These are phyloP conservation scores for Myrmophylax atrothorax DNA, from an alignment of 2,113 vertebrate genomes.

Conservation along the genomic window DNA sequence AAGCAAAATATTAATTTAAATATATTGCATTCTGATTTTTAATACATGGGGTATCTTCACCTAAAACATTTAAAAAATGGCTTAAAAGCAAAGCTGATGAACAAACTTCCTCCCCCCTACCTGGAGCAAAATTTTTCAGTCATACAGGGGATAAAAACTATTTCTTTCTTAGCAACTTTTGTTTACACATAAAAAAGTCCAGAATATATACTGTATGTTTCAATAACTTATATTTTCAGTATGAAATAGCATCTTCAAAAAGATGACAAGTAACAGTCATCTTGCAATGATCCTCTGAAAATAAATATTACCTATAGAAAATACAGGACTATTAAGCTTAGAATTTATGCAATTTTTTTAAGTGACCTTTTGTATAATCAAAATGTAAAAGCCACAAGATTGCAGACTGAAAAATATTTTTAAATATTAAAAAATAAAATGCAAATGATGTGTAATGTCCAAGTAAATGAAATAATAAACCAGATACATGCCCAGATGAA, in stretches of 20 bases:
- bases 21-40: not conserved
- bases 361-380: not conserved
- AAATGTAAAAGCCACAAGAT: not conserved
- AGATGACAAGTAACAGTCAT: conserved; percentile 19
- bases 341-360: not conserved
- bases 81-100: not conserved
- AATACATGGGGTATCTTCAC: not conserved
- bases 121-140: not conserved
- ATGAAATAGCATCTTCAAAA: conserved; percentile 27
- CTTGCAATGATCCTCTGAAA: conserved; percentile 4
- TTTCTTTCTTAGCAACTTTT: not conserved
- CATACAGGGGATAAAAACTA: not conserved
- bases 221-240: conserved; percentile 40
- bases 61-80: not conserved
- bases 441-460: not conserved
- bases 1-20: not conserved
- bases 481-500: not conserved
- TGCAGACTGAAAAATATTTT: not conserved
- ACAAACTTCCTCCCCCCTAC: not conserved
- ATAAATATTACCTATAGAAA: conserved; percentile 5
- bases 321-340: not conserved
- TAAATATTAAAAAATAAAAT: not conserved
- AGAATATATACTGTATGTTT: conserved; percentile 16
- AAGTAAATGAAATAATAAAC: not conserved
- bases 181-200: not conserved